phyloP scores from a whole-genome alignment of 2,888 invertebrate species.

The Phalera bucephala region DNA sequence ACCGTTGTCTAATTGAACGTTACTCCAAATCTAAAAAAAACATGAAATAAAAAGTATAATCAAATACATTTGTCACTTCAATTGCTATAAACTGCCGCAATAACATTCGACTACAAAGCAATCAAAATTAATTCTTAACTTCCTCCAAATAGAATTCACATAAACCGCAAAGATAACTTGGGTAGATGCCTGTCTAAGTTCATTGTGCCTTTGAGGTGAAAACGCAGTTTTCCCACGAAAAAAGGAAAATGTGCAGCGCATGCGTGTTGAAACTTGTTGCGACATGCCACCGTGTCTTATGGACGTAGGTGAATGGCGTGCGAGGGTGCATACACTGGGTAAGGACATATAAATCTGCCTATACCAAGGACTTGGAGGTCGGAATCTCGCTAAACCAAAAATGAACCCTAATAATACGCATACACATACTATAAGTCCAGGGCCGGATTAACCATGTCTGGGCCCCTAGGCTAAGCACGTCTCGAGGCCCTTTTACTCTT shows the following conservation, averaged over 20 bases:
- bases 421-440: no score
- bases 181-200: constrained; percentile 38
- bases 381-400: no score
- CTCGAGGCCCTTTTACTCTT: no score
- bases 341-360: no score
- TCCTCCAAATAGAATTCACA: constrained; percentile 11
- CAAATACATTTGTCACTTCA: constrained; percentile 3
- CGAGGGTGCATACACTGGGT: neutral
- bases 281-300: constrained; percentile 50
- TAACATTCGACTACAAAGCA: constrained; percentile 1
- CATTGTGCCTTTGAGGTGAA: constrained; percentile 68
- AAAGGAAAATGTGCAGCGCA: constrained; percentile 68
- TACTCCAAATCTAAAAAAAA: no score
- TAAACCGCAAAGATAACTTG: constrained; percentile 22
- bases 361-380: no score
- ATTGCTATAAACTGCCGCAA: constrained; percentile 15
- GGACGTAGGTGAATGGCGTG: constrained; percentile 37
- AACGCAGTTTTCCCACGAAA: constrained; percentile 77
- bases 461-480: no score
- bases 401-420: no score
- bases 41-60: no score
- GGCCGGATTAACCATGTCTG: no score
- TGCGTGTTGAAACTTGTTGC: constrained; percentile 65
- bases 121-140: constrained; percentile 12
- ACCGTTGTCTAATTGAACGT: no score